phyloP scores from a whole-genome alignment of 2,797 vertebrate species.

The Aselliscus stoliczkanus region DNA sequence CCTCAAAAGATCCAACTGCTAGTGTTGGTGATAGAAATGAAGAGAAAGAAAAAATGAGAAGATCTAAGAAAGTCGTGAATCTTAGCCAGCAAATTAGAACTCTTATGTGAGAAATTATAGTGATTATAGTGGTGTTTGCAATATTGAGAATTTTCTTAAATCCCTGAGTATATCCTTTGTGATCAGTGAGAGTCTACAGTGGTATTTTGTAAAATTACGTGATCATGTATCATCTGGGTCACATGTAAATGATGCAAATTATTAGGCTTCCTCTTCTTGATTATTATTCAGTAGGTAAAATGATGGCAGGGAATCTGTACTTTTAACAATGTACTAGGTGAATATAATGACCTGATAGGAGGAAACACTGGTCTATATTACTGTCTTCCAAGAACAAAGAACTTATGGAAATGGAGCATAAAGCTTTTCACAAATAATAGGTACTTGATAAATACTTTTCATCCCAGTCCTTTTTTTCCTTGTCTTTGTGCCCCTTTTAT shows the following conservation, averaged over 20 bases:
- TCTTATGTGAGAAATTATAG: neutral
- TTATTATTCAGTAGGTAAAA: neutral
- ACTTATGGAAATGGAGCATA: neutral
- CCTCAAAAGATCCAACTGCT: neutral
- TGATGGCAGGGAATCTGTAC: neutral
- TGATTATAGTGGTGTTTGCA: neutral
- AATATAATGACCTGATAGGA: neutral
- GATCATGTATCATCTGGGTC: neutral
- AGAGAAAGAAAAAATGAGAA: neutral
- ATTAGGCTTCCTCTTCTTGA: neutral
- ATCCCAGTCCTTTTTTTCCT: neutral
- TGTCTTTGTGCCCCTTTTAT: neutral
- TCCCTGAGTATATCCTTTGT: neutral
- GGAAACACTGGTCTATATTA: neutral
- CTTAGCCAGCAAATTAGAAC: neutral
- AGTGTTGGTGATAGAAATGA: neutral
- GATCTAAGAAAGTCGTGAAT: neutral
- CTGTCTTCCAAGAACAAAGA: neutral
- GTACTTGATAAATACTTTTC: neutral
- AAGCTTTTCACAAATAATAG: neutral
- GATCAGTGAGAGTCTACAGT: neutral
- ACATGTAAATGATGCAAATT: neutral
- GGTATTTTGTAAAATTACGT: conserved; percentile 9
- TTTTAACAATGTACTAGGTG: neutral
- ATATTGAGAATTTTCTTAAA: neutral